Evolutionary conservation across 2,888 invertebrate species (phyloP).

Genomic region (Aporophyla lueneburgensis): DNA sequence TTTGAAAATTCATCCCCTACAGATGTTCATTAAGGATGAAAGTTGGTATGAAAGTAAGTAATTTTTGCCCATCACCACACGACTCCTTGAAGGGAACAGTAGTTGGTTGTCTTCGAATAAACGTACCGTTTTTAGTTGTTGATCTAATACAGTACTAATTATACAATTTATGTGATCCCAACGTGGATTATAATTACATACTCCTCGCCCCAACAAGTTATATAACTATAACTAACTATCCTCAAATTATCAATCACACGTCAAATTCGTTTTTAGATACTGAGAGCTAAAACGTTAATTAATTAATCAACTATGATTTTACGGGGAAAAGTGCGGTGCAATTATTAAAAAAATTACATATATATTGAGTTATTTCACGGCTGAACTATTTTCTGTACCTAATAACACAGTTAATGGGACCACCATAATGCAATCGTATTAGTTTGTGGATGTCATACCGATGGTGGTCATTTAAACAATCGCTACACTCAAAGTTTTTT

Average conservation of each 20-base stretch:
- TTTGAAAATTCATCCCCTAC: no score
- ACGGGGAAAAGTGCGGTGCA: not conserved
- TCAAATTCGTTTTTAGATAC: not conserved
- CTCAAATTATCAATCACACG: constrained; percentile 6
- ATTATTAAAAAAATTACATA: constrained; percentile 30
- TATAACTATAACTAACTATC: not conserved
- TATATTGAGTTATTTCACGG: not conserved
- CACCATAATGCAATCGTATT: not conserved
- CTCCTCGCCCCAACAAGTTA: not conserved
- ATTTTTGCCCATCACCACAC: no score
- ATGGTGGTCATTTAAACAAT: not conserved
- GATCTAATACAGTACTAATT: not conserved
- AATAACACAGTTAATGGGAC: not conserved
- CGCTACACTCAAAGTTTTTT: not conserved
- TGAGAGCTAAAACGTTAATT: not conserved
- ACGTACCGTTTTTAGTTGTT: no score
- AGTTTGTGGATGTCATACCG: not conserved
- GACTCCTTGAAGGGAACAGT: no score
- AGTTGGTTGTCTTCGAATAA: no score
- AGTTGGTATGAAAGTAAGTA: no score
- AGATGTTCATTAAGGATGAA: no score
- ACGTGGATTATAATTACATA: not conserved
- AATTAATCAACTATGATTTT: constrained; percentile 16
- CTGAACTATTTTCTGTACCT: constrained; percentile 3
- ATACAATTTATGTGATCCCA: not conserved